Conservation (phyloP, 2,888 invertebrate genomes). For the Limnephilus auricula region DNA sequence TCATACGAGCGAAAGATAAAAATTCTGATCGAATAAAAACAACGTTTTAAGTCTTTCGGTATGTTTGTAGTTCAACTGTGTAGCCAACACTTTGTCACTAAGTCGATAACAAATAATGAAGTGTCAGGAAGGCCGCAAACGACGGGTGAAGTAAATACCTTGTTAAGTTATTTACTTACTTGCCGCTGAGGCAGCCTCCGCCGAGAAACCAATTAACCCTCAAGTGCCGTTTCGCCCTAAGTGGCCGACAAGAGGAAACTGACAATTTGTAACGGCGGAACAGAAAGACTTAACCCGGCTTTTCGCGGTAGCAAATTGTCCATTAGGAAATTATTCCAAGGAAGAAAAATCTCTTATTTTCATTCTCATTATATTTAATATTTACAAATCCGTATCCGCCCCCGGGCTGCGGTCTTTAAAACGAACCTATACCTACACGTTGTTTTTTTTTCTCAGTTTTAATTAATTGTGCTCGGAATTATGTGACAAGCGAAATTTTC, state of each 20-base stretch:
- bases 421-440: background rate
- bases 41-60: background rate
- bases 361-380: constrained; percentile 43
- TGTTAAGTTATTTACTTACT: constrained; percentile 41
- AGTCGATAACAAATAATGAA: constrained; percentile 48
- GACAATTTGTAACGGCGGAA: constrained; percentile 56
- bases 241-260: constrained; percentile 53
- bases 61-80: constrained; percentile 7
- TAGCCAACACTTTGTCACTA: constrained; percentile 30
- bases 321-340: constrained; percentile 36
- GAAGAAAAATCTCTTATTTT: constrained; percentile 48
- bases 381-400: constrained; percentile 6
- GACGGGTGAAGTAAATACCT: constrained; percentile 39
- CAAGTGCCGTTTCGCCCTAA: constrained; percentile 45
- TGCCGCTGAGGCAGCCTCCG: constrained; percentile 33
- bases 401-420: background rate
- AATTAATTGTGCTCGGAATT: background rate
- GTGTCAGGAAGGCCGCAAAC: constrained; percentile 30
- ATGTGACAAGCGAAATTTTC: background rate
- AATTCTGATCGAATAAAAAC: no score
- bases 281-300: constrained; percentile 45
- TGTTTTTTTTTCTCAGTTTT: background rate
- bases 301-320: constrained; percentile 46
- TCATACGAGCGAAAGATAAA: background rate
- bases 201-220: constrained; percentile 56